Evolutionary conservation across 2,113 vertebrate species (phyloP), one percentile per base, ranked within the genome.

Genomic region (Callopanchax toddi): DNA sequence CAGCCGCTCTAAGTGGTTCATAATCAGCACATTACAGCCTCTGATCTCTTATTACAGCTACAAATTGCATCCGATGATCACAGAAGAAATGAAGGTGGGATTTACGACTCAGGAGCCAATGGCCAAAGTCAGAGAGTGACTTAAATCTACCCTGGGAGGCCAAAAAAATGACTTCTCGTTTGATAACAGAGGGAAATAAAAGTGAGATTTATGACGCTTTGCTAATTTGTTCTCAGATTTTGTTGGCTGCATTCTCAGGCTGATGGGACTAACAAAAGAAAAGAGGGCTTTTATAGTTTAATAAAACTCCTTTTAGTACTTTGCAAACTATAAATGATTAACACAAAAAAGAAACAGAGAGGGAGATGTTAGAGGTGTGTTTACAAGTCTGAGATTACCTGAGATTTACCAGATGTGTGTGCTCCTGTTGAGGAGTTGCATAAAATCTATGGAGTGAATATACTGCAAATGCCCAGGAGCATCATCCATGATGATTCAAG

Each of bases 51-150:
- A 76, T 73, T 74, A 76, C 78, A 56, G 57, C 23, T 29, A 79
- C 79, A 86, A 86, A 86, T 84, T 86, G 79, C 75, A 52, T 78
- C 62, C 61, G 67, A 72, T 65, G 76, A 74, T 74, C 65, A 67
- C 13, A 53, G 55, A 75, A 76, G 73, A 86, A 80, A 77, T 76
- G 57, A 82, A 79, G 76, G 68, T 78, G 66, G 63, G 77, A 78
- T 84, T 86, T 80, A 84, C 82, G 75, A 70, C 52, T 60, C 48
- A 0, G 22, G 54, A 80, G 62, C 49, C 74, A 60, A 50, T 69
- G 36, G 70, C 70, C 67, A 63, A 50, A 74, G 64, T 66, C 2
- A 1, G 55, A 67, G 36, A 70, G 45, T 32, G 56, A 65, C 55
- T 81, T 74, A 69, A 81, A 85, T 82, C 62, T 55, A 26, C 44